Conservation (phyloP, 2,888 invertebrate genomes). For the Norana najaformis region DNA sequence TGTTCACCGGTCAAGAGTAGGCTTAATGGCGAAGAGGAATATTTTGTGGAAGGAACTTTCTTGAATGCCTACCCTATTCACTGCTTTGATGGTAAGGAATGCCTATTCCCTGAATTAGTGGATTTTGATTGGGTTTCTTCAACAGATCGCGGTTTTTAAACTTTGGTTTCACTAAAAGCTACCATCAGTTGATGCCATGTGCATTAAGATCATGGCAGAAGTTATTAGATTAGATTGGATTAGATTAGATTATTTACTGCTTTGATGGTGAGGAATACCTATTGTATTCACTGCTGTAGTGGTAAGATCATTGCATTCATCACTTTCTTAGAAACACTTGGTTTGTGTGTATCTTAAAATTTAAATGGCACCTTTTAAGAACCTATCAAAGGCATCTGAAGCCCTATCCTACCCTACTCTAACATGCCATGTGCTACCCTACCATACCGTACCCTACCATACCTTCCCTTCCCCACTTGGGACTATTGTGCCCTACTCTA, state of each 20-base stretch:
- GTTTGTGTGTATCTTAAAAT: too few species aligned
- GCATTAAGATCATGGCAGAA: too few species aligned
- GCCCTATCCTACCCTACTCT: not conserved
- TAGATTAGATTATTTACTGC: conserved; percentile 52
- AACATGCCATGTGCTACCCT: not conserved
- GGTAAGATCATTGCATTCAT: conserved; percentile 56
- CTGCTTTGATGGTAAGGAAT: conserved; percentile 52
- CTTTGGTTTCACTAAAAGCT: too few species aligned
- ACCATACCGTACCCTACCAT: not conserved
- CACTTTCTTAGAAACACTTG: too few species aligned
- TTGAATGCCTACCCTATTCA: conserved; percentile 57
- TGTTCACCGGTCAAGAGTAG: conserved; percentile 49
- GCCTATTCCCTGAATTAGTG: not conserved
- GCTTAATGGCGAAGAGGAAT: conserved; percentile 47
- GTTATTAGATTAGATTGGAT: too few species aligned
- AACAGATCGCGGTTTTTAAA: too few species aligned
- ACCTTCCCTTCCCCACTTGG: not conserved
- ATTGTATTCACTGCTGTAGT: conserved; percentile 54
- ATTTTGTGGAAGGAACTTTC: conserved; percentile 54
- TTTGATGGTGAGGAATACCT: conserved; percentile 56
- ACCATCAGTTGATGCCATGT: too few species aligned
- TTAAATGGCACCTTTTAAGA: too few species aligned
- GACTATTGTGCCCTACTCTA: not conserved
- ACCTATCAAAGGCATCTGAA: too few species aligned
- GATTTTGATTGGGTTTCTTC: too few species aligned